Evolutionary conservation across 2,113 vertebrate genomes (phyloP).

Genomic region (Takifugu flavidus): DNA sequence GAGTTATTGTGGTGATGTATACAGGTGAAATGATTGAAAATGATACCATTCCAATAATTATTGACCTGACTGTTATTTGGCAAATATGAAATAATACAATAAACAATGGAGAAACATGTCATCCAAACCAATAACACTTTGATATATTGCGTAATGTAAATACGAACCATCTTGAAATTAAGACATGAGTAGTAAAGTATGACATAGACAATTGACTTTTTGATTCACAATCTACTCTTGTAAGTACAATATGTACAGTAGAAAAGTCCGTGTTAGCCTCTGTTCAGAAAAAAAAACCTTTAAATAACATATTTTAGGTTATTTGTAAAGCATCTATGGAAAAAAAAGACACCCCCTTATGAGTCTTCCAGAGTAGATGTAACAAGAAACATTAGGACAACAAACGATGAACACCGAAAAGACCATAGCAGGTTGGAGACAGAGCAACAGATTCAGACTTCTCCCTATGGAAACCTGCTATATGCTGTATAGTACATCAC

Average conservation of each 20-base stretch:
- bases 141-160: slow-evolving; percentile 15
- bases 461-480: not conserved
- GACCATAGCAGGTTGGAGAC: not conserved
- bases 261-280: slow-evolving; percentile 39
- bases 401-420: slow-evolving; percentile 9
- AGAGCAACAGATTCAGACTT: not conserved
- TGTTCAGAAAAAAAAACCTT: slow-evolving; percentile 12
- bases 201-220: slow-evolving; percentile 40
- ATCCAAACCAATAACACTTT: slow-evolving; percentile 14
- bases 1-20: no score
- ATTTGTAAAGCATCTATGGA: slow-evolving; percentile 55
- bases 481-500: not conserved
- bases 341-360: slow-evolving; percentile 35
- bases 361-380: slow-evolving; percentile 52
- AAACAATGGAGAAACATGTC: not conserved
- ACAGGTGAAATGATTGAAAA: no score
- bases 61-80: no score
- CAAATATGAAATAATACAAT: no score
- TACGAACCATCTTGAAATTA: slow-evolving; percentile 48
- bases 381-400: slow-evolving; percentile 28
- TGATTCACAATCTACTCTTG: slow-evolving; percentile 49
- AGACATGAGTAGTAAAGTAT: slow-evolving; percentile 53
- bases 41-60: no score
- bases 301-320: slow-evolving; percentile 50
- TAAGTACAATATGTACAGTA: slow-evolving; percentile 71